phyloP scores from a whole-genome alignment of 1,140 invertebrate species.

The Heliothis subflexa region DNA sequence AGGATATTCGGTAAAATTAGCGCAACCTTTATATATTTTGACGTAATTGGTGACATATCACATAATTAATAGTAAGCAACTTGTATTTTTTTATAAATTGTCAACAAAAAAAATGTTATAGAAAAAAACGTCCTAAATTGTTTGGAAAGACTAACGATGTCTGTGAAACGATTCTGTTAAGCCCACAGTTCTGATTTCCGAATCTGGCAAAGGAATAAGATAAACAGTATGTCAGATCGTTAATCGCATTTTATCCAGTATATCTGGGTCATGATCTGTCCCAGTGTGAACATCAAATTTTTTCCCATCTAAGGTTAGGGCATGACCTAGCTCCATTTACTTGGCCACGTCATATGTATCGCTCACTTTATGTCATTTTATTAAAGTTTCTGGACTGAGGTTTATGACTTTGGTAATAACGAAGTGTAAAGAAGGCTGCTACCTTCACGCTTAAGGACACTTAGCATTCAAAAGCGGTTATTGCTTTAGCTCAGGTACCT shows the following conservation, averaged over 20 bases:
- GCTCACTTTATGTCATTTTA: conserved; percentile 9
- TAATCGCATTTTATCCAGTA: conserved; percentile 15
- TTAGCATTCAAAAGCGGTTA: neutral
- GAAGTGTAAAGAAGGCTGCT: neutral
- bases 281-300: conserved; percentile 41
- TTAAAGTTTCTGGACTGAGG: conserved; percentile 18
- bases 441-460: conserved; percentile 1
- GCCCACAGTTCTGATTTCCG: neutral
- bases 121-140: too few species aligned
- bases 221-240: neutral
- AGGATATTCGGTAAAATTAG: too few species aligned
- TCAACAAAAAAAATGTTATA: too few species aligned
- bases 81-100: too few species aligned
- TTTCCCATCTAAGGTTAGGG: conserved; percentile 58
- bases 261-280: conserved; percentile 60
- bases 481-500: neutral
- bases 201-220: conserved; percentile 11
- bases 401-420: conserved; percentile 15
- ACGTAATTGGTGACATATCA: too few species aligned
- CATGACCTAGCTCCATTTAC: conserved; percentile 70
- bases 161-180: too few species aligned
- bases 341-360: conserved; percentile 44
- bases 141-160: too few species aligned
- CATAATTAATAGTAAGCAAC: too few species aligned
- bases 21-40: too few species aligned